These are phyloP conservation scores for Drosophila cyrtoloma DNA, from an alignment of 2,888 invertebrate genomes.

Conservation along the genomic window DNA sequence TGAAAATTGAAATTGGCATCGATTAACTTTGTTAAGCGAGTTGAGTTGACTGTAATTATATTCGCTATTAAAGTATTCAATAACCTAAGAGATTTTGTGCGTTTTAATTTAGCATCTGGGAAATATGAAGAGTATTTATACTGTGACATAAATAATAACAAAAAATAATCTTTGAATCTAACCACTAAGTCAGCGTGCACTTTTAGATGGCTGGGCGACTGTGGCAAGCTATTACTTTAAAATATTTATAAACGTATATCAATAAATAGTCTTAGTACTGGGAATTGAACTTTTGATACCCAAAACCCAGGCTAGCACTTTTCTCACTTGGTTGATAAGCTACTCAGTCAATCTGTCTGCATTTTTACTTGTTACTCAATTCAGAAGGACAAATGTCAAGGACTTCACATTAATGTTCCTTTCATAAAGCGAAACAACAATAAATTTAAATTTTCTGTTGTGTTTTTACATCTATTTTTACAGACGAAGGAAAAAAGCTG, in stretches of 20 bases:
- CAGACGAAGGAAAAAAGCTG: conserved; percentile 85
- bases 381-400: not conserved
- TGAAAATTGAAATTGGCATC: conserved; percentile 33
- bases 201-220: no score
- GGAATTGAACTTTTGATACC: not conserved
- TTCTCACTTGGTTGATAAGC: not conserved
- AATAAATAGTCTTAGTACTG: not conserved
- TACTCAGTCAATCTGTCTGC: not conserved
- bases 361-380: not conserved
- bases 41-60: not conserved
- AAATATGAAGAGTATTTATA: not conserved
- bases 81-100: not conserved
- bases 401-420: not conserved
- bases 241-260: not conserved
- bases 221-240: not conserved
- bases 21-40: conserved; percentile 25
- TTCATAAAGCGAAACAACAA: not conserved
- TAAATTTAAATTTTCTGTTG: not conserved
- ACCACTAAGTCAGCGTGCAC: not conserved
- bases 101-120: not conserved
- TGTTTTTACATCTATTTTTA: conserved; percentile 1
- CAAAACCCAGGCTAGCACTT: not conserved
- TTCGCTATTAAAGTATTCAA: not conserved
- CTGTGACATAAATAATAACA: not conserved
- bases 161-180: not conserved